Evolutionary conservation across 2,797 vertebrate genomes (phyloP), one percentile per base, ranked within the genome.

Genomic region (Sebastes paucispinis): DNA sequence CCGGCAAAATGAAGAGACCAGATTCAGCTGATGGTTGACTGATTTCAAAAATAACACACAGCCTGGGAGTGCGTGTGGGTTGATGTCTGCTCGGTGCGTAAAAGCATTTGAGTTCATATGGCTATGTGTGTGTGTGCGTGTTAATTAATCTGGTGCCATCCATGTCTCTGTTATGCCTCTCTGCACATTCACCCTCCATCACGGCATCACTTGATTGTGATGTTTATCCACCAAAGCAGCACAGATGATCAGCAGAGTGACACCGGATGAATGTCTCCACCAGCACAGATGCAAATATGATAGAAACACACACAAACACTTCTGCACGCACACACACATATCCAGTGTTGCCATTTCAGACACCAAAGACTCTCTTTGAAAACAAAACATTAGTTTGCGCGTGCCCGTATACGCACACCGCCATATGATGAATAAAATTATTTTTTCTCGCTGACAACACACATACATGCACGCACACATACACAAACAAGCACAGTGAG

Each of bases 1-100:
- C 58, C 10, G 25, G 82, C 69, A 73, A 91, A 92, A 94, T 94
- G 93, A 93, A 94, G 93, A 94, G 92, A 92, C 85, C 90, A 92
- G 91, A 93, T 94, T 93, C 89, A 87, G 86, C 80, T 75, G 74
- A 93, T 79, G 94, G 82, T 93, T 91, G 85, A 87, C 79, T 91
- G 91, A 88, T 84, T 92, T 92, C 84, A 88, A 78, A 92, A 92
- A 93, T 91, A 92, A 91, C 90, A 92, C 85, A 52, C 73, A 71
- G 85, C 25, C 76, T 71, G 81, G 54, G 77, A 57, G 83, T 79
- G 74, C 66, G 74, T 76, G 79, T 16, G 69, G 64, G 63, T 65
- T 22, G 59, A 83, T 71, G 77, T 79, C 80, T 73, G 81, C 79
- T 47, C 59, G 78, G 20, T 73, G 59, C 6, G 24, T 65, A n/a